These are phyloP conservation scores for Pardalotus punctatus DNA, from an alignment of 2,113 vertebrate genomes.

Conservation along the genomic window DNA sequence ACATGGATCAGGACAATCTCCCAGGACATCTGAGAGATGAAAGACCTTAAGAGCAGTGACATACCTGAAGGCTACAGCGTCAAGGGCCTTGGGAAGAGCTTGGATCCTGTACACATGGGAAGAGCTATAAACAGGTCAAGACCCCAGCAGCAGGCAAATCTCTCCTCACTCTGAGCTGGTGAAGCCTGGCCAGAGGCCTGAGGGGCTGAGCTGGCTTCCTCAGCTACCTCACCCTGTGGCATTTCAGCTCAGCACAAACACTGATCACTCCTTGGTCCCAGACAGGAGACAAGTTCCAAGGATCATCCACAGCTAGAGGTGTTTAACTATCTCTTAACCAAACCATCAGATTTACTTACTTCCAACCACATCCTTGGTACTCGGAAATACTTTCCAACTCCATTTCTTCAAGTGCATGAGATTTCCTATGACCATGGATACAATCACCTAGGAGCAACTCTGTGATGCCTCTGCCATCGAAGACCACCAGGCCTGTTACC, in stretches of 20 bases:
- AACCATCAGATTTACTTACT: background rate
- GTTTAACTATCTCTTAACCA: background rate
- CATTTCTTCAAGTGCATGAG: background rate
- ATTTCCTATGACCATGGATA: background rate
- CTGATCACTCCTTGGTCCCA: accelerated
- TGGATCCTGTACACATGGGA: background rate
- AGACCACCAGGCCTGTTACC: background rate
- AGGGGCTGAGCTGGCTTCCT: background rate
- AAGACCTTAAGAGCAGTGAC: background rate
- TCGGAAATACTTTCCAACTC: background rate
- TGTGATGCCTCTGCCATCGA: background rate
- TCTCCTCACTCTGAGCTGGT: background rate
- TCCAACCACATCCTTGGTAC: background rate
- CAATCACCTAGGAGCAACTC: background rate
- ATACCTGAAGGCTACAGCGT: background rate
- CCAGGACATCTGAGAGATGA: background rate
- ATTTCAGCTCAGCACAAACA: background rate
- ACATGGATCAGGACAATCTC: background rate
- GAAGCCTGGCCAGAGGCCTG: background rate
- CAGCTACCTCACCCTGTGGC: background rate
- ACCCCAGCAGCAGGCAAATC: background rate
- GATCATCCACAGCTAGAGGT: background rate
- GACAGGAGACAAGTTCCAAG: background rate
- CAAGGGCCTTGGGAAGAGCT: background rate
- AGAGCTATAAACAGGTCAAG: background rate